These are phyloP conservation scores for Polietes domitor DNA, from an alignment of 2,888 invertebrate species.

Conservation along the genomic window DNA sequence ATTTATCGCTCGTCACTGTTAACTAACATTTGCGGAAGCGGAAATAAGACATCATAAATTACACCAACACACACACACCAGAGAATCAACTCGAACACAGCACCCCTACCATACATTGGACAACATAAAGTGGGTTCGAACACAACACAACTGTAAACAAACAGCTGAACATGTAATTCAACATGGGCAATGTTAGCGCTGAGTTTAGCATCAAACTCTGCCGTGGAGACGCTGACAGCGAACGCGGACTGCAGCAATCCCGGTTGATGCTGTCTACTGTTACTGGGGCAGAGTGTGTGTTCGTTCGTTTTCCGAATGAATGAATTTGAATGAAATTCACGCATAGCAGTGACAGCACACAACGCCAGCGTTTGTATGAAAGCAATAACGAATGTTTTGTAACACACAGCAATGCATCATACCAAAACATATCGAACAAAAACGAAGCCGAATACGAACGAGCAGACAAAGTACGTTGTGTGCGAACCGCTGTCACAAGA, in stretches of 20 bases:
- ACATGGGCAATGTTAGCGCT: neutral
- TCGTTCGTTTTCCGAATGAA: neutral
- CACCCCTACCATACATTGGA: constrained; percentile 20
- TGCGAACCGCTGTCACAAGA: too few species aligned
- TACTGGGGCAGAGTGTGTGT: neutral
- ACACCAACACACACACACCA: constrained; percentile 6
- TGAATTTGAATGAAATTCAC: neutral
- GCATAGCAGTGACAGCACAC: too few species aligned
- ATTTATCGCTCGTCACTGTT: constrained; percentile 41
- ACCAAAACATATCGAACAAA: neutral
- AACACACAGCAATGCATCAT: neutral
- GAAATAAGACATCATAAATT: constrained; percentile 45
- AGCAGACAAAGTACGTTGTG: too few species aligned
- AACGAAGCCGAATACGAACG: neutral
- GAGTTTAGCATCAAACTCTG: neutral
- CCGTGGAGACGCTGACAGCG: neutral
- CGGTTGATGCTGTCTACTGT: neutral
- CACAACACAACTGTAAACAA: neutral
- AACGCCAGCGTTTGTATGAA: too few species aligned
- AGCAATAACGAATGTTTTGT: too few species aligned
- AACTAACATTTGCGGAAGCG: constrained; percentile 65
- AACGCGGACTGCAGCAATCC: neutral
- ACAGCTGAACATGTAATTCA: neutral
- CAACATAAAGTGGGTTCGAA: constrained; percentile 27
- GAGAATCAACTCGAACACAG: neutral